Base-by-base conservation (phyloP, 2,113 vertebrate species). In the Neolamprologus cancellatus region DNA sequence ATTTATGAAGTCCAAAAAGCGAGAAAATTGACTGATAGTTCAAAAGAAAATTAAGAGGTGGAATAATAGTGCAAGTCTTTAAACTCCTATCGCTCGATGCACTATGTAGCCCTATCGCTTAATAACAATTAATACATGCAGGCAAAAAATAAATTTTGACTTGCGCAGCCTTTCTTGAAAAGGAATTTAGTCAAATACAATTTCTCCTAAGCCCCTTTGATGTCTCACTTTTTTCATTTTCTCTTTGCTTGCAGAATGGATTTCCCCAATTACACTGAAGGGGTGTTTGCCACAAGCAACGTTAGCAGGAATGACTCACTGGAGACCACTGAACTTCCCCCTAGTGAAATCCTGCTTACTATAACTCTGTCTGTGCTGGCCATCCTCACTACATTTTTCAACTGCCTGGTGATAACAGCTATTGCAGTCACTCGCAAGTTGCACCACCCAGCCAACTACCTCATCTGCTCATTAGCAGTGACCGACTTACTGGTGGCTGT, bases 401-500 rank as follows among this genome's bases (percentile, higher is more conserved):
- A 99, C 94, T 99, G 98, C 84, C 97, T 99, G 1, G 99, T 99
- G 91, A 99, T 99, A 92, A 97, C 97, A 61, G 98, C 98, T 53
- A 99, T 99, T 91, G 97, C 98, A 6, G 98, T 99, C 88, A 99
- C 99, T 8, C 96, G 97, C 88, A 99, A 99, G 92, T 95, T 99
- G 85, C 99, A 99, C 93, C 98, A 99, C 88, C 99, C 98, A 0
- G 98, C 99, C 94, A 99, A 99, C 95, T 99, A 99, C 86, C 95
- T 99, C 85, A 99, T 99, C 93, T 99, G 98, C 92, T 99, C 98
- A 6, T 94, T 99, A 76, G 99, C 99, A 6, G 97, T 97, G 87
- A 99, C 99, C 1, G 99, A 99, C 94, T 98, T 99, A 84, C 97
- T 99, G 76, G 98, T 99, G 84, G 98, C 98, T 15, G 96, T 99